Evolutionary conservation across 1,140 invertebrate species (phyloP), one percentile per base, ranked within the genome.

Genomic region (Camponotus vicinus): DNA sequence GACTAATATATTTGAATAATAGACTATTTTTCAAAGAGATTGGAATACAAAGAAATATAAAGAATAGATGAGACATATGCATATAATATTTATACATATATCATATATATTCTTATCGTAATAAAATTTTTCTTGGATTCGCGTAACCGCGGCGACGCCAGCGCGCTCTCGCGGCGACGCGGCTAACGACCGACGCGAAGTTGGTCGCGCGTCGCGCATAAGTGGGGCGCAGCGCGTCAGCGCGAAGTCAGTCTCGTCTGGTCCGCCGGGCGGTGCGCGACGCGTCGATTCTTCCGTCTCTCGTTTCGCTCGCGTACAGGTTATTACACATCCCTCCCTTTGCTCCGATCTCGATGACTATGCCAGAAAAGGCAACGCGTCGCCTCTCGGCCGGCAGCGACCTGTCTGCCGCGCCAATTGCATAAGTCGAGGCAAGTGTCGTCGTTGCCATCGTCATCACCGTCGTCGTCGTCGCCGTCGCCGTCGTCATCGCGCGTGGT

Each of bases 161-260:
- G 7, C 64, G 42, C 21, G 27, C 37, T 32, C 40, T 45, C n/a
- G 57, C 8, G 78, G 49, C 9, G 32, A 49, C 18, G 64, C 1
- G 42, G 1, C 2, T 13, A 66, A 21, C 63, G 55, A 55, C 34
- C 70, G 63, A 49, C 79, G 67, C 42, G 32, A 67, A 64, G n/a
- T 57, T 71, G 55, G 66, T 57, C 27, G 27, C 21, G 21, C 21
- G 21, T 21, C 21, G 49, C 61, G 84, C 88, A 89, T 89, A 89
- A 88, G 87, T 83, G 34, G 64, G 73, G 73, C 73, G 57, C 59
- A 52, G 32, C 61, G 66, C 11, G 9, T 21, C 18, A 21, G 7
- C 52, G 42, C 57, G 64, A 61, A 79, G 76, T 63, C 87, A 89
- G 88, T 89, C 70, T 89, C 52, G 55, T 49, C 40, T n/a, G 5